Evolutionary conservation across 2,113 vertebrate genomes (phyloP).

Genomic region (Tyto alba): DNA sequence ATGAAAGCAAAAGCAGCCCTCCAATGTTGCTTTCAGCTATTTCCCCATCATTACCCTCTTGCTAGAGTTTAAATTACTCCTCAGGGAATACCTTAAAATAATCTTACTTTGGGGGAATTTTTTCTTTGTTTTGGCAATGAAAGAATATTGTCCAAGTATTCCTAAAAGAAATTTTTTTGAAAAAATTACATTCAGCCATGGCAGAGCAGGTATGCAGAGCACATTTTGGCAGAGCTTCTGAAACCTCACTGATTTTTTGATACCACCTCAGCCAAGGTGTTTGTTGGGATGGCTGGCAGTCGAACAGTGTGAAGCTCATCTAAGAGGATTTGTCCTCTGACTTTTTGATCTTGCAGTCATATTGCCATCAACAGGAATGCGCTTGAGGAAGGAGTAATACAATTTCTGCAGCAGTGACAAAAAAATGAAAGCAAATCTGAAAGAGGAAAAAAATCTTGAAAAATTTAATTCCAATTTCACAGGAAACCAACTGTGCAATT

Average conservation of each 20-base stretch:
- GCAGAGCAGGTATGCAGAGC: not conserved
- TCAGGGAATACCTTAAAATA: not conserved
- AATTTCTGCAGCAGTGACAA: not conserved
- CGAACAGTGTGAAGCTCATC: not conserved
- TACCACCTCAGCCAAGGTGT: not conserved
- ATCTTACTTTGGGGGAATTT: not conserved
- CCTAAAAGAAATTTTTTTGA: not conserved
- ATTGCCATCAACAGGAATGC: not conserved
- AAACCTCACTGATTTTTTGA: not conserved
- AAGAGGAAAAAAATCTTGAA: not conserved
- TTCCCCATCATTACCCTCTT: not conserved
- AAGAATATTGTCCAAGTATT: not conserved
- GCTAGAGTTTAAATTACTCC: not conserved
- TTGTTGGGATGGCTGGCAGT: not conserved
- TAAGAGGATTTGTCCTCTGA: not conserved
- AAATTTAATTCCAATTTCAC: not conserved
- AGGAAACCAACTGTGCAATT: not conserved
- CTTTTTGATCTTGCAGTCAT: not conserved
- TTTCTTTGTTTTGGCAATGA: not conserved
- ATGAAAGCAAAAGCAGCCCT: not conserved
- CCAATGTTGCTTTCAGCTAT: not conserved
- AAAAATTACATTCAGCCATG: not conserved
- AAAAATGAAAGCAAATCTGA: not conserved
- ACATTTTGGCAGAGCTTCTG: not conserved
- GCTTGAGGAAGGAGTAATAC: not conserved